Evolutionary conservation across 1,140 invertebrate species (phyloP).

Genomic region (Panagrolaimus sp.): DNA sequence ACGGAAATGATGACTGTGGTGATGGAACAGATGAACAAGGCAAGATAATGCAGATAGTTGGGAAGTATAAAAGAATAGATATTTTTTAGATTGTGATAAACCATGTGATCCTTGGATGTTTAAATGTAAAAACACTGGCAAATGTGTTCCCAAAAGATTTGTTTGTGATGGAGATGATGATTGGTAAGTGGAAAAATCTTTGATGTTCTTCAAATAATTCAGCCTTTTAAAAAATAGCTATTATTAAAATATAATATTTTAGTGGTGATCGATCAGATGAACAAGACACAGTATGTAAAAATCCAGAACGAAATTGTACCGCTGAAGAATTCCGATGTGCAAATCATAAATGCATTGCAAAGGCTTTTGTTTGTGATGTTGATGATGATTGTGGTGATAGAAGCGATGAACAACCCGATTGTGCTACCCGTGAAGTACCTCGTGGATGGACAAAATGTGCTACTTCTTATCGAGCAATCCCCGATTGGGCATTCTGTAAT

Average conservation of each 20-base stretch:
- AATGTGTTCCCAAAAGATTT: conserved; percentile 87
- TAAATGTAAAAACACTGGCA: conserved; percentile 80
- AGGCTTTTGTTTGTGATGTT: conserved; percentile 73
- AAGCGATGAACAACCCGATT: conserved; percentile 66
- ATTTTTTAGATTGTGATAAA: conserved; percentile 56
- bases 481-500: conserved; percentile 58
- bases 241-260: too few relatives aligned
- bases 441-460: conserved; percentile 51
- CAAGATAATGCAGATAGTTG: too few relatives aligned
- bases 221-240: too few relatives aligned
- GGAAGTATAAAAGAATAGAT: too few relatives aligned
- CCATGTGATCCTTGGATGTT: conserved; percentile 64
- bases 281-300: conserved; percentile 48
- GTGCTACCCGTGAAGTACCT: conserved; percentile 39
- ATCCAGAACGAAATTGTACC: conserved; percentile 50
- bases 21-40: conserved; percentile 58
- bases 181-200: too few relatives aligned
- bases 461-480: conserved; percentile 51
- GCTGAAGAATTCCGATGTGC: conserved; percentile 70
- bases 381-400: conserved; percentile 75
- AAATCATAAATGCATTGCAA: conserved; percentile 74
- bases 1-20: conserved; percentile 75
- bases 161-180: conserved; percentile 71
- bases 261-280: conserved; percentile 55
- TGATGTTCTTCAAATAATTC: too few relatives aligned